Base-by-base conservation (phyloP, 1,140 invertebrate species). In the Centruroides sculpturatus region DNA sequence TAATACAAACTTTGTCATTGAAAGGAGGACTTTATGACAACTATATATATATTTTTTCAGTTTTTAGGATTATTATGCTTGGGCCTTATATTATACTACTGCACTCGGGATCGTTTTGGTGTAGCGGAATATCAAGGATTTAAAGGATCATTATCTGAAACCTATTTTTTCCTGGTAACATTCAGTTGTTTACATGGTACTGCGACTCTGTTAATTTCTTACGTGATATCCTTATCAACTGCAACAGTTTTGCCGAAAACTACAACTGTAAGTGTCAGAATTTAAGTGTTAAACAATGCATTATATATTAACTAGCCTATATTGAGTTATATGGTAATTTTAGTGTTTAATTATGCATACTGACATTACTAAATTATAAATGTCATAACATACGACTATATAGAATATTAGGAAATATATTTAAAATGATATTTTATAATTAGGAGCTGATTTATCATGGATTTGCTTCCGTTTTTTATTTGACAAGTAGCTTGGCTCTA, bases 171-270 rank as follows among this genome's bases (percentile, higher is more conserved):
- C 7, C 71, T 87, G 41, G 81, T 85, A 61, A 75, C 81, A 0
- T 82, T 82, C 0, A 78, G 87, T 9, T 89, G 86, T 71, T 77
- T 90, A 67, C 82, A 89, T 59, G 81, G 82, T 10, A 89, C 86
- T 6, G 82, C 84, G 61, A 80, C 86, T 62, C 70, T 90, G 35
- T 70, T 90, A 9, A 67, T 84, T 6, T 82, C 87, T 10, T 89
- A 83, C 67, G 65, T 89, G 1, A 73, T 83, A 10, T 89, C 86
- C 3, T 77, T 87, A 48, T 82, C 85, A 8, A 86, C 86, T 0
- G 83, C 85, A 6, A 81, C 85, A 12, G 83, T 90, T 62, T 81
- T 91, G 61, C 79, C 85, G 0, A 91, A 89, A 76, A 89, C 86
- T 5, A 81, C 87, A 61, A 88, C 85, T 70, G 88, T 90, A 78